Base-by-base conservation (phyloP, 2,888 invertebrate genomes). In the Myathropa florea region DNA sequence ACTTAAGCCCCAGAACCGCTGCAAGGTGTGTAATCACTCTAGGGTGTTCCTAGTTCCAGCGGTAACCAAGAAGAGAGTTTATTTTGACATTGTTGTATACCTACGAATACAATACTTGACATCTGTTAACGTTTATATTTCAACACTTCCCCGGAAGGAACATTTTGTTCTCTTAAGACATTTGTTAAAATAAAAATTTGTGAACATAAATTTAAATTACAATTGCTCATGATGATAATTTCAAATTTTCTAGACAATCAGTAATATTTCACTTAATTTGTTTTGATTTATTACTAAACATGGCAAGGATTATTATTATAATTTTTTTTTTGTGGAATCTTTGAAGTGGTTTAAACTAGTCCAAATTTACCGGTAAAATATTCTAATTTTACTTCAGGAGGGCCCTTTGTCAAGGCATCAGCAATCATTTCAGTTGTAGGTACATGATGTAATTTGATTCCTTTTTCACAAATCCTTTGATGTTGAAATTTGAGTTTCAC, bases 401-500 rank as follows among this genome's bases (percentile, higher is more conserved):
- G 64, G 14, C 9, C 64, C 64, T 64, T 64, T 14, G 65, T 65
- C 6, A 65, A 46, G 24, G 36, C 65, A 18, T 65, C 36, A 30
- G 65, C 36, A 65, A 65, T 65, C 65, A 65, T 65, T 30, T 65
- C 33, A 4, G 65, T n/a, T 65, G 46, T 55, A 68, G 39, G 28
- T 55, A 68, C n/a, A 24, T 68, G 57, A 23, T 23, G 57, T 57
- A 57, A 57, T 57, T 57, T 23, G 14, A 57, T 57, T 57, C 23
- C 57, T 23, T 57, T 57, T 57, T 57, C 57, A 21, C 23, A 7
- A 57, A 28, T 60, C 63, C 9, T 63, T 63, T 85, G 61, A 23
- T 72, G 80, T 26, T 81, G 59, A 61, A 85, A 86, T 65, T 79
- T 82, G 3, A 59, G 63, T 63, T 83, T 83, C 24, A 87, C 75